A percentile compares a stretch with the other conserved stretches of the same genome.
phyloP scores from a whole-genome alignment of 35 echinoderm and acorn worm species.

The Patiria miniata region DNA sequence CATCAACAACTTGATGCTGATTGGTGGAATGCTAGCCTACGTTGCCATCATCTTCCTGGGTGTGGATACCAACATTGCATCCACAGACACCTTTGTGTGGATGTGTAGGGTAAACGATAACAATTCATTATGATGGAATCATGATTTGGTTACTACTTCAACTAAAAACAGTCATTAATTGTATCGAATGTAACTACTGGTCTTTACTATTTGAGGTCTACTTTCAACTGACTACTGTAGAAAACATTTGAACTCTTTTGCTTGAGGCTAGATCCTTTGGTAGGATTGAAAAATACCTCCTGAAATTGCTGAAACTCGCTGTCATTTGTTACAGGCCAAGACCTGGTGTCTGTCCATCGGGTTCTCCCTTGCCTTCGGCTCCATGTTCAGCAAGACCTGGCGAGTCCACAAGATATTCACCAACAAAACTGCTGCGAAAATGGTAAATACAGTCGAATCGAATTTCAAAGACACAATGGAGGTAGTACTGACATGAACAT shows the following conservation, averaged over 20 bases:
- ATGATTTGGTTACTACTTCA: no score
- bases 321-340: constrained; percentile 55
- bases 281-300: neutral
- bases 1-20: constrained; percentile 88
- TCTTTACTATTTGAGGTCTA: no score
- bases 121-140: neutral
- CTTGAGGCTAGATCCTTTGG: no score
- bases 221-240: no score
- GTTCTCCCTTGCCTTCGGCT: constrained; percentile 89
- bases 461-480: no score
- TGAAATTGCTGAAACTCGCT: no score
- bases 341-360: constrained; percentile 65
- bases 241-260: no score
- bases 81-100: constrained; percentile 20
- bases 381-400: constrained; percentile 98
- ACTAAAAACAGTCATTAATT: no score
- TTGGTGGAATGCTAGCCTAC: constrained; percentile 82
- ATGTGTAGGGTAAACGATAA: constrained; percentile 60
- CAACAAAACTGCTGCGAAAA: constrained; percentile 66
- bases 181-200: no score
- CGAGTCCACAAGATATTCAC: constrained; percentile 93
- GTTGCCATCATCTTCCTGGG: constrained; percentile 76
- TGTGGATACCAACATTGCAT: constrained; percentile 32
- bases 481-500: no score
- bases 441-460: constrained; percentile 53